Percentiles rank a stretch among this genome's conserved stretches.
Evolutionary conservation across 2,888 invertebrate species (phyloP).

Genomic region (Amorpha juglandis): DNA sequence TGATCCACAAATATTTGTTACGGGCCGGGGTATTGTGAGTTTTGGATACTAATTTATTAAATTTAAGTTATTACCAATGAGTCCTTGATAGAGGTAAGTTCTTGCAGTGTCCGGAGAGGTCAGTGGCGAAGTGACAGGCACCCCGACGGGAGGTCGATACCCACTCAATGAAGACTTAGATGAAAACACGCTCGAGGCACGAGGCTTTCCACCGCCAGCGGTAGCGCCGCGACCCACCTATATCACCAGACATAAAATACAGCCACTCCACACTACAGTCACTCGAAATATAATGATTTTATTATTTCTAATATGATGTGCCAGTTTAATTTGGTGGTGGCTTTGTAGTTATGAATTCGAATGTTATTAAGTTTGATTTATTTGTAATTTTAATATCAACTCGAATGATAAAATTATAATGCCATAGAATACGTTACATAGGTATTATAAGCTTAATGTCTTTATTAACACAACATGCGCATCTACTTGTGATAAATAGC

Average conservation of each 20-base stretch:
- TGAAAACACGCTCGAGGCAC: conserved; percentile 95
- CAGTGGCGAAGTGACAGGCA: conserved; percentile 93
- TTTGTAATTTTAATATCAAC: neutral
- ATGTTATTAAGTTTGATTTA: neutral
- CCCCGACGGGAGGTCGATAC: conserved; percentile 88
- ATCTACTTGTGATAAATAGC: conserved; percentile 43
- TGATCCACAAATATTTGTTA: too few species aligned
- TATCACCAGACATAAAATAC: neutral
- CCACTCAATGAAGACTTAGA: conserved; percentile 95
- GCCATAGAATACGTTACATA: conserved; percentile 2
- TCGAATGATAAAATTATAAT: neutral
- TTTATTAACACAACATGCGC: conserved; percentile 39
- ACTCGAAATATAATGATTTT: neutral
- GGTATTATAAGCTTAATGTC: conserved; percentile 4
- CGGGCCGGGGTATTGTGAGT: too few species aligned
- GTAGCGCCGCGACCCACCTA: conserved; percentile 30
- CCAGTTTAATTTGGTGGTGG: neutral
- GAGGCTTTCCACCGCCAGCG: conserved; percentile 85
- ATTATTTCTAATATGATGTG: conserved; percentile 5
- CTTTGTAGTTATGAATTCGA: neutral
- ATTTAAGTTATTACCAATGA: conserved; percentile 79
- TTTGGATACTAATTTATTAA: neutral
- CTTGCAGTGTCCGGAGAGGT: conserved; percentile 95
- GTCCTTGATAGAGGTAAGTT: conserved; percentile 96
- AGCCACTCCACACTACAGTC: neutral